Evolutionary conservation across 2,888 invertebrate genomes (phyloP).

Genomic region (Biston stratarius): DNA sequence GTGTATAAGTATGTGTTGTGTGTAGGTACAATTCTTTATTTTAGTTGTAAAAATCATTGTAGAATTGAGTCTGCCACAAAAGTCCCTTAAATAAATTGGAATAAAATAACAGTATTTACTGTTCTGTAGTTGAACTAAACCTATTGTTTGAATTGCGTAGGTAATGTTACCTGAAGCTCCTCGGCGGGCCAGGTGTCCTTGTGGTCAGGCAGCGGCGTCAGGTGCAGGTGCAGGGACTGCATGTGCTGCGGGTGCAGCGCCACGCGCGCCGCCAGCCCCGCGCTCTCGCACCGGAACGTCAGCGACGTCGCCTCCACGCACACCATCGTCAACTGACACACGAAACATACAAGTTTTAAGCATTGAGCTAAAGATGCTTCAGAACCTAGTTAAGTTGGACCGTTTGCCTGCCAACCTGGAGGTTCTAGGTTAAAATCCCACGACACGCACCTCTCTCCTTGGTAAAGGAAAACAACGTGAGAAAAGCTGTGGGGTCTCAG

Average conservation of each 20-base stretch:
- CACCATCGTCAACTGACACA: conserved; percentile 88
- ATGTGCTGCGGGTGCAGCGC: conserved; percentile 94
- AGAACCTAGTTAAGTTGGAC: too few relatives aligned
- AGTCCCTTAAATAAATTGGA: too few relatives aligned
- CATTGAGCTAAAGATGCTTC: too few relatives aligned
- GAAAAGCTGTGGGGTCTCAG: too few relatives aligned
- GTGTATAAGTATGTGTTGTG: too few relatives aligned
- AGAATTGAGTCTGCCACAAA: too few relatives aligned
- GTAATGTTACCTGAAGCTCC: conserved; percentile 89
- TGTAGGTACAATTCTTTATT: too few relatives aligned
- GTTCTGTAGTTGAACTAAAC: neutral
- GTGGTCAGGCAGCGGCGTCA: conserved; percentile 91
- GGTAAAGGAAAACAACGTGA: too few relatives aligned
- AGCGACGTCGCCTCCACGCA: conserved; percentile 95
- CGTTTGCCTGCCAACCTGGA: too few relatives aligned
- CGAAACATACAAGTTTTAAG: neutral
- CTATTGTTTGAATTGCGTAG: neutral
- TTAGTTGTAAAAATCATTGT: too few relatives aligned
- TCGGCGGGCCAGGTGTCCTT: conserved; percentile 95
- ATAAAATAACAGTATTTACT: neutral
- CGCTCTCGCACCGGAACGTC: conserved; percentile 94
- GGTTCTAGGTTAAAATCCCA: neutral
- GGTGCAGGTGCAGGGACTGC: conserved; percentile 94
- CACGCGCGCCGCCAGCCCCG: conserved; percentile 93
- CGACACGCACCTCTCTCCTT: too few relatives aligned